These are phyloP conservation scores for Sitta europaea DNA, from an alignment of 2,113 vertebrate genomes.

Conservation along the genomic window DNA sequence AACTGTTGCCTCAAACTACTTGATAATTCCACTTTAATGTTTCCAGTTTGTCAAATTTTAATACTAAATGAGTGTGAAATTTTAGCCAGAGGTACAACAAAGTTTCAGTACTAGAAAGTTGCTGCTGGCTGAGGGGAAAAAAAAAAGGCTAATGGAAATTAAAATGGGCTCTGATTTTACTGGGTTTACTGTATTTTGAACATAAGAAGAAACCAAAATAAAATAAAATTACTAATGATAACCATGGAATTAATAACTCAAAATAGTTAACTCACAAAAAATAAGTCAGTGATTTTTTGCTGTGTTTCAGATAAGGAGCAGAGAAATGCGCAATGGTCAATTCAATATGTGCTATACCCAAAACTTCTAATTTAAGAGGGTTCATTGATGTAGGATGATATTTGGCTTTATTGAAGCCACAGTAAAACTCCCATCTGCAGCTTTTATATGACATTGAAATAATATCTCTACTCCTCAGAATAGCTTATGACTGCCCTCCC, in stretches of 20 bases:
- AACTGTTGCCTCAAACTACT: conserved; percentile 7
- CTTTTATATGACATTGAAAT: background rate
- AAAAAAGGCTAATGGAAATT: background rate
- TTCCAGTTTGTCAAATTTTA: conserved; percentile 3
- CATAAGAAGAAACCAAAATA: background rate
- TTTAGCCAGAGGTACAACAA: background rate
- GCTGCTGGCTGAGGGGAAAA: background rate
- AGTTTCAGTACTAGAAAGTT: background rate
- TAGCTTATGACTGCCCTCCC: background rate
- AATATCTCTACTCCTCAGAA: background rate
- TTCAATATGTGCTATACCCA: background rate
- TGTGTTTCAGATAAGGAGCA: background rate
- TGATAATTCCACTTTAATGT: background rate
- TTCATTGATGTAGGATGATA: background rate
- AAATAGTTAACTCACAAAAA: background rate
- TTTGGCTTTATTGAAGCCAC: background rate
- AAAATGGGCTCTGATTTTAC: background rate
- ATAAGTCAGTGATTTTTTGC: background rate
- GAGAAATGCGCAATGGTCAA: background rate
- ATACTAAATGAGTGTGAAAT: conserved; percentile 29
- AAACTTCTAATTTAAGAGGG: background rate
- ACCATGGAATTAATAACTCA: background rate
- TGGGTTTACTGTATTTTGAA: background rate
- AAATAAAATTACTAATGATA: background rate
- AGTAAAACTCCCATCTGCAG: background rate